These are phyloP conservation scores for Thyatira batis DNA, from an alignment of 2,888 invertebrate species.

Conservation along the genomic window DNA sequence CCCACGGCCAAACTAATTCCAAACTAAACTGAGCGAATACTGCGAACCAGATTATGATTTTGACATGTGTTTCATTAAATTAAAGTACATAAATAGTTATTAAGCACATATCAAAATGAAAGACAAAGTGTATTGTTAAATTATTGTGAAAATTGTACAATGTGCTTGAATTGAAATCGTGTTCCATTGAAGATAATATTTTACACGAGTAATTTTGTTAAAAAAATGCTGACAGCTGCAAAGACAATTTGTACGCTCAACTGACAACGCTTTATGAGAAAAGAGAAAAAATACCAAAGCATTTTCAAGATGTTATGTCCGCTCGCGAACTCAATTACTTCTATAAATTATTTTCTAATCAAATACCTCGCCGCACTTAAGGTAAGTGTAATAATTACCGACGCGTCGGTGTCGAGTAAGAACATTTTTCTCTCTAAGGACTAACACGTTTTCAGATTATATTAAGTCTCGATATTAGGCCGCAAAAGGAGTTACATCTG, in stretches of 20 bases:
- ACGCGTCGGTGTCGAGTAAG: neutral
- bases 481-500: no score
- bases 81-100: no score
- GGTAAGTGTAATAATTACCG: neutral
- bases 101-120: neutral
- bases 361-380: neutral
- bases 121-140: neutral
- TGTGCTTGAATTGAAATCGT: neutral
- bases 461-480: neutral
- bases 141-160: neutral
- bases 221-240: constrained; percentile 6
- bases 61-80: no score
- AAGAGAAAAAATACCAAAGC: constrained; percentile 2
- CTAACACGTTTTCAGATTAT: neutral
- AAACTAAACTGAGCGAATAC: no score
- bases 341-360: constrained; percentile 4
- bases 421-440: neutral
- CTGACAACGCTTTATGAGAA: constrained; percentile 2
- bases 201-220: constrained; percentile 5
- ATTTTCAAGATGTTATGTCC: constrained; percentile 2
- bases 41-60: no score
- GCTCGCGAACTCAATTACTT: constrained; percentile 3
- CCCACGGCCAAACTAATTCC: no score
- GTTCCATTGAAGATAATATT: neutral
- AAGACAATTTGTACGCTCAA: constrained; percentile 4